A percentile compares a stretch with the other conserved stretches of the same genome.
Conservation (phyloP, 1,140 invertebrate genomes). For the Nephotettix cincticeps region DNA sequence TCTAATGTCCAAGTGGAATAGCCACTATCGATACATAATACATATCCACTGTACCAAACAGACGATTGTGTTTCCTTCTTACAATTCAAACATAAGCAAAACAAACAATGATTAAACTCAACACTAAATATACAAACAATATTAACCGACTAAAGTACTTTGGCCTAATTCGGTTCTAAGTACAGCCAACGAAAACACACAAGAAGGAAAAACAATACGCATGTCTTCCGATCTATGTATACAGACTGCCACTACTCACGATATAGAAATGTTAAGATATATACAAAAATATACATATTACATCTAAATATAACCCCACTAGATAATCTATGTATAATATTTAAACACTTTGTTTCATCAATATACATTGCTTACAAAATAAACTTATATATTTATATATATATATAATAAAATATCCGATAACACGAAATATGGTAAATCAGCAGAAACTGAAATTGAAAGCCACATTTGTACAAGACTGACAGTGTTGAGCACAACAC, state of each 20-base stretch:
- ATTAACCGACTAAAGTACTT: slow-evolving; percentile 15
- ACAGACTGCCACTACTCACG: slow-evolving; percentile 21
- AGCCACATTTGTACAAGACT: not conserved
- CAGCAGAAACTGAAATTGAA: not conserved
- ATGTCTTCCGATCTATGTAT: not conserved
- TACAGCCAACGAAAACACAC: slow-evolving; percentile 14
- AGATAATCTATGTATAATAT: slow-evolving; percentile 25
- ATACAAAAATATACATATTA: slow-evolving; percentile 30
- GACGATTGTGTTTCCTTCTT: slow-evolving; percentile 11
- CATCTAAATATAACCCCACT: slow-evolving; percentile 27
- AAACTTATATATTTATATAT: slow-evolving; percentile 18
- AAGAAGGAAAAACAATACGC: slow-evolving; percentile 18
- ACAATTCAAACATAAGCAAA: slow-evolving; percentile 12
- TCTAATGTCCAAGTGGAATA: slow-evolving; percentile 15
- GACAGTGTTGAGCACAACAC: not conserved
- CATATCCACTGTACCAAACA: slow-evolving; percentile 14
- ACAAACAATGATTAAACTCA: not conserved
- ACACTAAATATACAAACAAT: not conserved
- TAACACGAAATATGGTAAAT: slow-evolving; percentile 17
- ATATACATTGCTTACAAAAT: slow-evolving; percentile 26
- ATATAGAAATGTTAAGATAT: slow-evolving; percentile 29
- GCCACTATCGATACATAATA: slow-evolving; percentile 22
- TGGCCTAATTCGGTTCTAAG: slow-evolving; percentile 18
- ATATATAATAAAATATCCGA: slow-evolving; percentile 10
- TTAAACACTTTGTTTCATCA: slow-evolving; percentile 21